Conservation (phyloP, 2,113 vertebrate species). For the Cyanocitta stelleri region DNA sequence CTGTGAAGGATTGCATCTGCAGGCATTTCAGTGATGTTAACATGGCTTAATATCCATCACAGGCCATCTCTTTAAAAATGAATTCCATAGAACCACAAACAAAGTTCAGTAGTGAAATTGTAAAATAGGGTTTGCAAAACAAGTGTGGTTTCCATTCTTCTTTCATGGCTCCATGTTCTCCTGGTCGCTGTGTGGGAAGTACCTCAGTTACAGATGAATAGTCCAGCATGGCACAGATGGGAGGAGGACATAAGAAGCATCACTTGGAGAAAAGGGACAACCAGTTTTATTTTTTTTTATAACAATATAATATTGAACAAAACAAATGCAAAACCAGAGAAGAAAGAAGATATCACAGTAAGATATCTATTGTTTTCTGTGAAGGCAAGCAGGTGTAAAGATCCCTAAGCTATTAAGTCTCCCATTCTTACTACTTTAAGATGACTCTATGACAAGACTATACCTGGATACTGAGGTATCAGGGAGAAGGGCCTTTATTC, state of each 20-base stretch:
- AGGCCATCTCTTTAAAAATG: not conserved
- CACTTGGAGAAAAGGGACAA: not conserved
- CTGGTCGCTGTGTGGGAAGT: not conserved
- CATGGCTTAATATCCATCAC: not conserved
- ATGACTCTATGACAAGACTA: accelerated
- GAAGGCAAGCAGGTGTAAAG: not conserved
- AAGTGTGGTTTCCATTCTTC: not conserved
- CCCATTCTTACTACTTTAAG: not conserved
- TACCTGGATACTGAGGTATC: not conserved
- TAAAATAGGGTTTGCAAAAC: not conserved
- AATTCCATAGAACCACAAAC: not conserved
- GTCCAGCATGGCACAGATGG: not conserved
- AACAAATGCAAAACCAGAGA: not conserved
- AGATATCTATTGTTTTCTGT: not conserved
- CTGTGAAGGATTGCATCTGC: not conserved
- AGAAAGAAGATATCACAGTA: not conserved
- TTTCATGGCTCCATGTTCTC: accelerated
- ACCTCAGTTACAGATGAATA: accelerated
- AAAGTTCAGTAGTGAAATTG: not conserved
- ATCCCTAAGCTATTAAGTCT: not conserved
- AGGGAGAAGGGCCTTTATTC: not conserved
- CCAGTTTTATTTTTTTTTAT: not conserved
- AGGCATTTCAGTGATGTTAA: not conserved
- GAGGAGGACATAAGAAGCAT: not conserved
- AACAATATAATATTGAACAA: not conserved